These are phyloP conservation scores for Eilema griseolum DNA, from an alignment of 2,888 invertebrate genomes.

Conservation along the genomic window DNA sequence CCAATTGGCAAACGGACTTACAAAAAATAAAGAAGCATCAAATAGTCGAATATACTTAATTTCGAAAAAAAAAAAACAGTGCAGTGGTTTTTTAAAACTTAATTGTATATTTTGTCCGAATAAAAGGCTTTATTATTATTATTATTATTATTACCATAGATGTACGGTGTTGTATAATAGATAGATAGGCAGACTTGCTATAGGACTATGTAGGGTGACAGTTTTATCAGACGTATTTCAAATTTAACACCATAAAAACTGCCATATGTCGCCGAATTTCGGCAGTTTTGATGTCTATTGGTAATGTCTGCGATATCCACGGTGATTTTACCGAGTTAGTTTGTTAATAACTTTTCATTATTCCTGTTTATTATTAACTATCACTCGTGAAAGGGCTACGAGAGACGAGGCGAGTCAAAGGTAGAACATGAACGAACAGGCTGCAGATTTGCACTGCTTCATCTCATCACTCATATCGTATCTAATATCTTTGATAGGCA, in stretches of 20 bases:
- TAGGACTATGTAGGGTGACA: neutral
- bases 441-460: neutral
- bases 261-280: neutral
- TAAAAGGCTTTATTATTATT: too few relatives aligned
- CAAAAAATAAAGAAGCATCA: too few relatives aligned
- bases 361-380: too few relatives aligned
- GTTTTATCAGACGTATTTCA: neutral
- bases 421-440: neutral
- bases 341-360: neutral
- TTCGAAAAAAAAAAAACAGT: too few relatives aligned
- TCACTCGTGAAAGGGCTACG: neutral
- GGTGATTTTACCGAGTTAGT: neutral
- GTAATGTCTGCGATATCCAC: neutral
- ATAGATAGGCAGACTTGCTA: neutral
- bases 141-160: constrained; percentile 20
- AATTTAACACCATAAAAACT: neutral
- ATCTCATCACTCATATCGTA: neutral
- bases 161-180: constrained; percentile 17
- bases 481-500: neutral
- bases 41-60: too few relatives aligned
- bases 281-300: neutral
- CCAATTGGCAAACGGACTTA: too few relatives aligned
- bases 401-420: neutral
- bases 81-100: too few relatives aligned
- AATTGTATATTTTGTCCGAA: too few relatives aligned